phyloP scores from a whole-genome alignment of 2,888 invertebrate genomes.

The Drosophila neotestacea region DNA sequence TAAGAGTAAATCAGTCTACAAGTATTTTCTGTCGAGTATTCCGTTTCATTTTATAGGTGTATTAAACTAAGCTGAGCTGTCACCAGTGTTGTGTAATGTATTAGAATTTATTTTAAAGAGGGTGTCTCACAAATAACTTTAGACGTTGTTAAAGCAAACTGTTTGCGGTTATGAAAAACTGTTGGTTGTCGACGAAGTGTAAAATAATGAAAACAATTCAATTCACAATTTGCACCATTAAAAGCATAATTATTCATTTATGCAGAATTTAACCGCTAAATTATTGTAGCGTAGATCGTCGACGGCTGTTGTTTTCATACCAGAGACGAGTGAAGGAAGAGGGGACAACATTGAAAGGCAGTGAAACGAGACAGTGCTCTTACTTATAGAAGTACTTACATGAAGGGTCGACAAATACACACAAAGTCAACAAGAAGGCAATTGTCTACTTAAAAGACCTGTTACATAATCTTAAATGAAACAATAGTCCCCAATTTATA shows the following conservation, averaged over 20 bases:
- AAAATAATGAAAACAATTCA: constrained; percentile 73
- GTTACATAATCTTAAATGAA: constrained; percentile 11
- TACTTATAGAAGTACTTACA: constrained; percentile 34
- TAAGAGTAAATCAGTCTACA: neutral
- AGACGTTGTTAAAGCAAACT: constrained; percentile 13
- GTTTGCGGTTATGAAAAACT: constrained; percentile 50
- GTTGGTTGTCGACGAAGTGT: constrained; percentile 38
- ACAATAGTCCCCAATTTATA: constrained; percentile 4
- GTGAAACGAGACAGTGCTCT: constrained; percentile 60
- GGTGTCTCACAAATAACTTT: constrained; percentile 25
- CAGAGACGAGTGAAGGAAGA: neutral
- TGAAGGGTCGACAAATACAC: constrained; percentile 44
- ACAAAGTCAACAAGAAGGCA: neutral
- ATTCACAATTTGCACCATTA: constrained; percentile 83
- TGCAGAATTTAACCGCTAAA: constrained; percentile 76
- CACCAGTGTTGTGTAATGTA: constrained; percentile 2
- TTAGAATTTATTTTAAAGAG: constrained; percentile 1
- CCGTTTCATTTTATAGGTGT: constrained; percentile 19
- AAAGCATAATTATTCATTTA: constrained; percentile 80
- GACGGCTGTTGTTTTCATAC: constrained; percentile 11
- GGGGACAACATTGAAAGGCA: constrained; percentile 46
- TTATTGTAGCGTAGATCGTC: constrained; percentile 50
- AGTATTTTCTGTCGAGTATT: neutral
- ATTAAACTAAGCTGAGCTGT: constrained; percentile 1
- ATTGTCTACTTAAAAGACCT: neutral